Base-by-base conservation (phyloP, 2,888 invertebrate species). In the Drosophila recens region DNA sequence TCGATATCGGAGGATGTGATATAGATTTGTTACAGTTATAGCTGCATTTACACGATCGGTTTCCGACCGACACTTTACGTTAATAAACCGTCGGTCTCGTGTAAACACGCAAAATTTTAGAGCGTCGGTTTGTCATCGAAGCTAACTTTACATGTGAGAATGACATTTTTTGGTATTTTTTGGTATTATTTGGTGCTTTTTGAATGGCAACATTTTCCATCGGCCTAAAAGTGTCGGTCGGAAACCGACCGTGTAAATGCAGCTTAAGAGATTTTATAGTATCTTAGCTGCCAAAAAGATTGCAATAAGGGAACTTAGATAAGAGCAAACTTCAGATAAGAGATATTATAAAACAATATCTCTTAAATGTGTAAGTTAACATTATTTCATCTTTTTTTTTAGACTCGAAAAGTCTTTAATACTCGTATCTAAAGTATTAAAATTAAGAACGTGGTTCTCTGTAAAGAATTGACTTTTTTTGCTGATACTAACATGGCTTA, bases 11-110 rank as follows among this genome's bases (percentile, higher is more conserved):
- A 52, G 27, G 38, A 13, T 17, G 3, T 52, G 38, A 3, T 53
- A 53, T 53, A 30, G 17, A 53, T 40, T 11, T 30, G 15, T 17
- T n/a, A n/a, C n/a, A n/a, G n/a, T n/a, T n/a, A n/a, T n/a, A n/a
- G n/a, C n/a, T n/a, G n/a, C n/a, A n/a, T n/a, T n/a, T n/a, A n/a
- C n/a, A n/a, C n/a, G n/a, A n/a, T n/a, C n/a, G n/a, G n/a, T n/a
- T n/a, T n/a, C n/a, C n/a, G n/a, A n/a, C n/a, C n/a, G n/a, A n/a
- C n/a, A n/a, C n/a, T n/a, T n/a, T n/a, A n/a, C n/a, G n/a, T n/a
- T n/a, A n/a, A n/a, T n/a, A n/a, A n/a, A n/a, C n/a, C n/a, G n/a
- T n/a, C n/a, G n/a, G n/a, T n/a, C n/a, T n/a, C n/a, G n/a, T n/a
- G n/a, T n/a, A n/a, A n/a, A n/a, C n/a, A n/a, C n/a, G n/a, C n/a